phyloP scores from a whole-genome alignment of 2,797 vertebrate species.

The Miichthys miiuy region DNA sequence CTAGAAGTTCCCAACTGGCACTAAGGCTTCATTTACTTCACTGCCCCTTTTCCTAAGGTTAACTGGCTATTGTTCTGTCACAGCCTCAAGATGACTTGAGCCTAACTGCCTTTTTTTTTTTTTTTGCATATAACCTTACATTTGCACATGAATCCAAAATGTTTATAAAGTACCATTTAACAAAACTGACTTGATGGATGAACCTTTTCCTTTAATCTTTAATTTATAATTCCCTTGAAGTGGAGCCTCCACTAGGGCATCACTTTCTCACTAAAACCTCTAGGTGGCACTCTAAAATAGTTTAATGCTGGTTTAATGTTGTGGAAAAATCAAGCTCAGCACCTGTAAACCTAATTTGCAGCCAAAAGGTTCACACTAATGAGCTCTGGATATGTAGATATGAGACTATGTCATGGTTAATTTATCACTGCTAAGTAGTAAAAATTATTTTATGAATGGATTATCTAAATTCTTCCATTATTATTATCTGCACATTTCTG shows the following conservation, averaged over 20 bases:
- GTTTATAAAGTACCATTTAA: neutral
- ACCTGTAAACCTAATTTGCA: slow-evolving; percentile 30
- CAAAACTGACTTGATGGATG: neutral
- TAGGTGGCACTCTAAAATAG: slow-evolving; percentile 55
- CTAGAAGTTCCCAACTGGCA: slow-evolving; percentile 15
- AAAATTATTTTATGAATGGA: slow-evolving; percentile 35
- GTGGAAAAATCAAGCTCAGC: neutral
- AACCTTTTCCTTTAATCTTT: neutral
- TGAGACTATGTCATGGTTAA: slow-evolving; percentile 13
- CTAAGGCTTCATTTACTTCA: slow-evolving; percentile 30
- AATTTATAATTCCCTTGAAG: neutral
- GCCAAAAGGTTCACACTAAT: slow-evolving; percentile 20
- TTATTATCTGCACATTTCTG: slow-evolving; percentile 18
- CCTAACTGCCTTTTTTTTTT: slow-evolving; percentile 1
- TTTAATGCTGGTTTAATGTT: neutral
- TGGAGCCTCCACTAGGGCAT: neutral
- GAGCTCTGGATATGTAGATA: slow-evolving; percentile 35
- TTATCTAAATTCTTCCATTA: slow-evolving; percentile 17
- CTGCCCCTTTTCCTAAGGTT: slow-evolving; percentile 38
- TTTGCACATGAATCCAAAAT: neutral
- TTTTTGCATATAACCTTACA: neutral
- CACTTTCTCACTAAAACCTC: slow-evolving; percentile 18
- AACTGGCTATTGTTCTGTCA: slow-evolving; percentile 1
- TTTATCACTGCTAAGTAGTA: slow-evolving; percentile 20
- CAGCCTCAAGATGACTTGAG: neutral